Conservation (phyloP, 2,888 invertebrate species). For the Myopa testacea region DNA sequence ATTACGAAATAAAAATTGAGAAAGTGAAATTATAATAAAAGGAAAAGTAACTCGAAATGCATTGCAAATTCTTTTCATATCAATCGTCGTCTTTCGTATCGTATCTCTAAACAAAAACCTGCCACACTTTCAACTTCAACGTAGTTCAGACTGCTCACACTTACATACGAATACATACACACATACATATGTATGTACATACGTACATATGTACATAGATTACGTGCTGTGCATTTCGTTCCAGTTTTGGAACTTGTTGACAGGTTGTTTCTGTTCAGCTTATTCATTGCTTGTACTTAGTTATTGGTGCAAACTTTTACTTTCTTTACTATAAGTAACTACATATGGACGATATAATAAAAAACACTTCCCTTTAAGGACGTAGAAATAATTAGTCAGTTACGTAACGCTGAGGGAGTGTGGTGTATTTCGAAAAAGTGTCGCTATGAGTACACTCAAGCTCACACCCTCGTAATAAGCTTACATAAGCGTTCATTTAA, state of each 20-base stretch:
- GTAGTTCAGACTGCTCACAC: too few relatives aligned
- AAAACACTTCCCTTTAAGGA: not conserved
- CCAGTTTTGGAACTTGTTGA: conserved; percentile 27
- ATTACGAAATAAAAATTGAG: not conserved
- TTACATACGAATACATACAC: not conserved
- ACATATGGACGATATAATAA: too few relatives aligned
- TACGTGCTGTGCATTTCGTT: conserved; percentile 35
- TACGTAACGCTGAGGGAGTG: not conserved
- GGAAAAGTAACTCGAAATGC: conserved; percentile 17
- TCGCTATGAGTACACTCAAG: too few relatives aligned
- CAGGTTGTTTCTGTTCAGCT: conserved; percentile 1
- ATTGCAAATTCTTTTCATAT: conserved; percentile 21
- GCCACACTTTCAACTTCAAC: conserved; percentile 8
- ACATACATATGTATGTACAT: too few relatives aligned
- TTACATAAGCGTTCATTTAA: not conserved
- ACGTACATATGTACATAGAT: not conserved
- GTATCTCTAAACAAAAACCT: not conserved
- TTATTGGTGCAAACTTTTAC: conserved; percentile 28
- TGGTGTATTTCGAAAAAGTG: too few relatives aligned
- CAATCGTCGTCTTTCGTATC: not conserved
- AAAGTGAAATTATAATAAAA: conserved; percentile 30
- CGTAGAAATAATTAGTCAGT: conserved; percentile 3
- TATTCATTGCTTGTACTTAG: conserved; percentile 11
- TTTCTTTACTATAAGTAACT: not conserved
- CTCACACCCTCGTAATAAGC: not conserved